Conservation (phyloP, 1,140 invertebrate genomes). For the Drosophila tristis region DNA sequence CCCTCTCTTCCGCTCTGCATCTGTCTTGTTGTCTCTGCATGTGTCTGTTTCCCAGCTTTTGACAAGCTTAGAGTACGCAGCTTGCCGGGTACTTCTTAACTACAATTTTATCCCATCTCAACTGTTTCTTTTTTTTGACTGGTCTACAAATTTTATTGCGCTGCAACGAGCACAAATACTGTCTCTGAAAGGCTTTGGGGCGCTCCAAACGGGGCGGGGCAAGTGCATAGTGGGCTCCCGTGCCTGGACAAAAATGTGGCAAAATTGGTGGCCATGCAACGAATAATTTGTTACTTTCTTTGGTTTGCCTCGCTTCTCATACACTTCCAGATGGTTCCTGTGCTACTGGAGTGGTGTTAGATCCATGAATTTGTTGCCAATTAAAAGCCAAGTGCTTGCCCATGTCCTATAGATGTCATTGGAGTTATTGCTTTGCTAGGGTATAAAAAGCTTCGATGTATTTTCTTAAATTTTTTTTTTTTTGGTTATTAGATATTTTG, state of each 20-base stretch:
- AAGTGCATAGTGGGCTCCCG: no score
- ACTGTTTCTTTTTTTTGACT: conserved; percentile 15
- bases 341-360: no score
- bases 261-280: conserved; percentile 20
- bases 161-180: conserved; percentile 30
- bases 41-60: neutral
- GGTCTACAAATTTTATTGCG: conserved; percentile 38
- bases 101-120: conserved; percentile 30
- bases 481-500: neutral
- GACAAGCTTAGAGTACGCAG: neutral
- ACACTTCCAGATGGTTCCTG: no score
- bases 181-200: neutral
- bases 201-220: no score
- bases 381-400: no score
- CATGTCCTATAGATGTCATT: no score
- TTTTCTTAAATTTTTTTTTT: conserved; percentile 1
- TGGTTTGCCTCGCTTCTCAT: neutral
- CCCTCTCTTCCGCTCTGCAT: neutral
- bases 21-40: neutral
- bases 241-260: conserved; percentile 22
- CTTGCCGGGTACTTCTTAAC: conserved; percentile 9
- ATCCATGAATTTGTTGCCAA: no score
- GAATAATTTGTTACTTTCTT: conserved; percentile 16
- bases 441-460: no score
- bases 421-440: neutral